Evolutionary conservation across 92 coral and sea anemone genomes (phyloP).

Genomic region (Diadumene lineata): DNA sequence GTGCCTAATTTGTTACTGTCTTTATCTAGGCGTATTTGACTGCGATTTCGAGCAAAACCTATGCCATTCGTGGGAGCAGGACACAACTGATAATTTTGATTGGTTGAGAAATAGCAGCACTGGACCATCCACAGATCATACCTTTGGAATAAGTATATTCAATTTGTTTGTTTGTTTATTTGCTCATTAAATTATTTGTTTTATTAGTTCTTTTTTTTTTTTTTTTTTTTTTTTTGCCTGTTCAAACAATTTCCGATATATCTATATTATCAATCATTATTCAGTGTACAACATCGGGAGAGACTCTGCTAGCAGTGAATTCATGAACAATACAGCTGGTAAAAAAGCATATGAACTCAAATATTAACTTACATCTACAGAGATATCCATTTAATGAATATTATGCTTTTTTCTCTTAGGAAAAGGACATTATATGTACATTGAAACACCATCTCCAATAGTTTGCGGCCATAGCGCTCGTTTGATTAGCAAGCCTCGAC

Average conservation of each 20-base stretch:
- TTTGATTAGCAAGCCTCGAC: slow-evolving; percentile 55
- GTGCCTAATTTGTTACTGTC: too few species aligned
- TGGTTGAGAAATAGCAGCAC: slow-evolving; percentile 66
- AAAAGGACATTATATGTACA: not conserved
- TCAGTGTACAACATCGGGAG: too few species aligned
- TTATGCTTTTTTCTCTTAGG: not conserved
- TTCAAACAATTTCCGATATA: too few species aligned
- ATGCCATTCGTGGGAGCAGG: slow-evolving; percentile 71
- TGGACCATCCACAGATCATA: slow-evolving; percentile 76
- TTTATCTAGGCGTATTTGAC: slow-evolving; percentile 14
- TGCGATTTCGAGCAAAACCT: slow-evolving; percentile 70
- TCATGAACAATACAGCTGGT: too few species aligned
- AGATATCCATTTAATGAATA: too few species aligned
- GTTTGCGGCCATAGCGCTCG: slow-evolving; percentile 53
- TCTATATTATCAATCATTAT: too few species aligned
- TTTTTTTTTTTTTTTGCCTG: too few species aligned
- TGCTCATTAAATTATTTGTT: not conserved
- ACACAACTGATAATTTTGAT: slow-evolving; percentile 60
- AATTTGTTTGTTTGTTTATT: not conserved
- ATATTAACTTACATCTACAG: too few species aligned
- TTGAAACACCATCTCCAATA: not conserved
- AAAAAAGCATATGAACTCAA: too few species aligned
- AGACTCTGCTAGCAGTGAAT: too few species aligned
- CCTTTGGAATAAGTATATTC: slow-evolving; percentile 35
- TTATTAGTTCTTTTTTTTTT: too few species aligned